Conservation (phyloP, 2,113 vertebrate genomes). For the Setophaga petechia region DNA sequence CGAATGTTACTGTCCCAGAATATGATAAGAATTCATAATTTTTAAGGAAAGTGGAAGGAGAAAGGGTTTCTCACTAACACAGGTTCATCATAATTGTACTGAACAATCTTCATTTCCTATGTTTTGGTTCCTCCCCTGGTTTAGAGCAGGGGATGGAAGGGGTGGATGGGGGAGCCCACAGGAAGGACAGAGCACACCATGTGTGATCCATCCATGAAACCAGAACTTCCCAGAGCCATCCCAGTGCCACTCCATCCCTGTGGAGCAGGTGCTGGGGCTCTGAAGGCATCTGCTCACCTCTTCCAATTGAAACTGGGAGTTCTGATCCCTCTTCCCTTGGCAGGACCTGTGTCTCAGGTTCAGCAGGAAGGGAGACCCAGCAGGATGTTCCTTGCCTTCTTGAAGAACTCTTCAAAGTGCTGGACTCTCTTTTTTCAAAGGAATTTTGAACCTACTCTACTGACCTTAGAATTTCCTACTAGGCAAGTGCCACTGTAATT, state of each 20-base stretch:
- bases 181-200: background rate
- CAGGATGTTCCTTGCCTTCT: background rate
- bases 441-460: background rate
- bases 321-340: background rate
- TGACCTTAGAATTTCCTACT: background rate
- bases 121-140: background rate
- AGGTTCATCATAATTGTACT: background rate
- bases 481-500: background rate
- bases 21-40: background rate
- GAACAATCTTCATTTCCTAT: background rate
- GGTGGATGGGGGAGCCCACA: background rate
- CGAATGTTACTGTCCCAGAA: background rate
- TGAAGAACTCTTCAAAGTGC: background rate
- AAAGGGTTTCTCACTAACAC: background rate
- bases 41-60: background rate
- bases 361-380: background rate
- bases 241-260: rapidly evolving
- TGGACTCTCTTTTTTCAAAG: background rate
- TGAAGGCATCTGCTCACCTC: background rate
- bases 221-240: background rate
- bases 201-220: background rate
- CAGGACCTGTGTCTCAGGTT: background rate
- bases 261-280: background rate
- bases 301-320: background rate
- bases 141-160: background rate